A percentile compares a stretch with the other conserved stretches of the same genome.
phyloP scores from a whole-genome alignment of 2,888 invertebrate genomes.

The Dexiosoma caninum region DNA sequence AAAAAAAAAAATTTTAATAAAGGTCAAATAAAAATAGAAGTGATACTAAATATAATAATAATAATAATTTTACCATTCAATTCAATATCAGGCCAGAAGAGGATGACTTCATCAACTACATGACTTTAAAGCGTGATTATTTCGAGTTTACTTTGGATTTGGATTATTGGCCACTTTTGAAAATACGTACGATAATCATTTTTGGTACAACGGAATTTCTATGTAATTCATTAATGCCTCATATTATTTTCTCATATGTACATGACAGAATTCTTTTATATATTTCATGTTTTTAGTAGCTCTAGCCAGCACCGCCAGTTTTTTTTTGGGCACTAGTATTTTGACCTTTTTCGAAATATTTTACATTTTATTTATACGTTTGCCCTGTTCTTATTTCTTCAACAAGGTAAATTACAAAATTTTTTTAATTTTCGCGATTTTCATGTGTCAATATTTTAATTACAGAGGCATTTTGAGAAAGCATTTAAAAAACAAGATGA shows the following conservation, averaged over 20 bases:
- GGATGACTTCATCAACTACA: not conserved
- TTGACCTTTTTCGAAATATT: constrained; percentile 27
- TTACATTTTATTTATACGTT: constrained; percentile 34
- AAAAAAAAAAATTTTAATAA: too few relatives aligned
- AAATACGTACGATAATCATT: constrained; percentile 8
- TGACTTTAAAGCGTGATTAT: not conserved
- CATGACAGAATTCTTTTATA: too few relatives aligned
- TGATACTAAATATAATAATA: too few relatives aligned
- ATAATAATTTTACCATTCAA: too few relatives aligned
- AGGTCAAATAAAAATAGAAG: too few relatives aligned
- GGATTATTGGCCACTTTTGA: constrained; percentile 40
- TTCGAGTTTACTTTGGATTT: constrained; percentile 30
- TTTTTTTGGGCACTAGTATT: constrained; percentile 49
- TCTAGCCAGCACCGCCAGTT: constrained; percentile 28
- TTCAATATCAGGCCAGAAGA: not conserved
- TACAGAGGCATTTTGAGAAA: constrained; percentile 15
- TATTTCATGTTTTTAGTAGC: constrained; percentile 13
- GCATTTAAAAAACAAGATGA: not conserved
- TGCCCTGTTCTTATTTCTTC: constrained; percentile 15
- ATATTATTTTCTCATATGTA: too few relatives aligned
- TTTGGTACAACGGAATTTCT: constrained; percentile 26
- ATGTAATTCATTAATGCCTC: constrained; percentile 25
- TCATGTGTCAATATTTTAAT: not conserved
- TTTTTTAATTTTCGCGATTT: too few relatives aligned
- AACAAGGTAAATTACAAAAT: constrained; percentile 38